phyloP scores from a whole-genome alignment of 2,797 vertebrate genomes.

The Xiphorhynchus erythropygius region DNA sequence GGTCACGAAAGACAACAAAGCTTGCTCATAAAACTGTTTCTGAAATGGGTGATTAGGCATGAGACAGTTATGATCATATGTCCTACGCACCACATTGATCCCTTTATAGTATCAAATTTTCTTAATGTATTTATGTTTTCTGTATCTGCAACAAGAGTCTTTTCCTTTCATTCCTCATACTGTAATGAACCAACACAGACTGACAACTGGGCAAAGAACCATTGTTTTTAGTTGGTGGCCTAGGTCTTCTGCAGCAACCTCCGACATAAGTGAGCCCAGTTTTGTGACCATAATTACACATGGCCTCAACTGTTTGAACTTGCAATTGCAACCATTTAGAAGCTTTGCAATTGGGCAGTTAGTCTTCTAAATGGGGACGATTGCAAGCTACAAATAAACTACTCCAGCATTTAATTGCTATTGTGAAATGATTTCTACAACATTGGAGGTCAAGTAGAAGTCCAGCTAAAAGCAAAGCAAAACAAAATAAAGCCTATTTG shows the following conservation, averaged over 20 bases:
- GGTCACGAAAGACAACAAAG: not conserved
- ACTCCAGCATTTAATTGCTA: conserved; percentile 44
- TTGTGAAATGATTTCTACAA: conserved; percentile 47
- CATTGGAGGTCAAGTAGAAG: conserved; percentile 53
- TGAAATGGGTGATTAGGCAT: conserved; percentile 15
- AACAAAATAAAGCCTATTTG: not conserved
- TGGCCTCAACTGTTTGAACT: conserved; percentile 52
- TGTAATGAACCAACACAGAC: not conserved
- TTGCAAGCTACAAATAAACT: conserved; percentile 60
- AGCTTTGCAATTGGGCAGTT: conserved; percentile 60
- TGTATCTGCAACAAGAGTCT: not conserved
- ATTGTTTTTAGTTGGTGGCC: conserved; percentile 19
- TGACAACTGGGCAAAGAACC: not conserved
- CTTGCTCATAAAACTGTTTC: not conserved
- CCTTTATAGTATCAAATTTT: conserved; percentile 22
- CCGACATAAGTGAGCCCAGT: not conserved
- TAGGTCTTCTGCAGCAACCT: conserved; percentile 24
- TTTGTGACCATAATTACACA: conserved; percentile 47
- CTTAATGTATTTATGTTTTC: conserved; percentile 25
- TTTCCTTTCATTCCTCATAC: conserved; percentile 1
- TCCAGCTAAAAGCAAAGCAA: not conserved
- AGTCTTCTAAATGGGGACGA: conserved; percentile 68
- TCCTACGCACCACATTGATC: not conserved
- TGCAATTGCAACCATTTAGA: conserved; percentile 58
- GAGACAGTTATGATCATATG: not conserved